phyloP scores from a whole-genome alignment of 1,140 invertebrate species.

The Ceratoteleas bidentatus region DNA sequence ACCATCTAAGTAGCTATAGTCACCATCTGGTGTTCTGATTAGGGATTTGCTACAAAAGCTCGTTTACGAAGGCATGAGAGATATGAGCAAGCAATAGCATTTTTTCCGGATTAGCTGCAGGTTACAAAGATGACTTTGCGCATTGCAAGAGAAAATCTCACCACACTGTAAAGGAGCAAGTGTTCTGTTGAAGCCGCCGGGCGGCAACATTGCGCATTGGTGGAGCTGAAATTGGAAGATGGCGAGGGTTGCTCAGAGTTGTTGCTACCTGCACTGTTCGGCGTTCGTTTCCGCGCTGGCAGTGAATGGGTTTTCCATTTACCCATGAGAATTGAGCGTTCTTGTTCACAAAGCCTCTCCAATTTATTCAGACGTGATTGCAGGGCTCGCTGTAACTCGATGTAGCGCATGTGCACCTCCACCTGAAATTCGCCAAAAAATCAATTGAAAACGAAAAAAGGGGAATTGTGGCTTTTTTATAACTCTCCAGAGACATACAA shows the following conservation, averaged over 20 bases:
- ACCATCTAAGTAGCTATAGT: too few species aligned
- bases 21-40: too few species aligned
- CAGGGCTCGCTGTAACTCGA: conserved; percentile 91
- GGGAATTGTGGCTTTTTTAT: too few species aligned
- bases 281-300: conserved; percentile 88
- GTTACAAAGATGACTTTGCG: neutral
- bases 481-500: too few species aligned
- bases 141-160: conserved; percentile 50
- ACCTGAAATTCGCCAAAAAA: conserved; percentile 80
- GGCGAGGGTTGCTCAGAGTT: conserved; percentile 80
- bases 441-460: neutral
- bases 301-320: conserved; percentile 94
- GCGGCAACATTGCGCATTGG: conserved; percentile 75
- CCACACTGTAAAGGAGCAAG: conserved; percentile 77
- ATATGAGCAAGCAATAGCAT: too few species aligned
- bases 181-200: conserved; percentile 79
- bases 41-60: too few species aligned
- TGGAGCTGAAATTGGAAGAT: conserved; percentile 77
- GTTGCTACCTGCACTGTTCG: conserved; percentile 66
- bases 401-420: conserved; percentile 94
- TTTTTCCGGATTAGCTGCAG: too few species aligned
- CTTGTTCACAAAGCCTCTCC: conserved; percentile 90
- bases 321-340: conserved; percentile 90
- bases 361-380: conserved; percentile 93
- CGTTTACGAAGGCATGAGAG: too few species aligned